Base-by-base conservation (phyloP, 2,888 invertebrate genomes). In the Drosophila macrospina region DNA sequence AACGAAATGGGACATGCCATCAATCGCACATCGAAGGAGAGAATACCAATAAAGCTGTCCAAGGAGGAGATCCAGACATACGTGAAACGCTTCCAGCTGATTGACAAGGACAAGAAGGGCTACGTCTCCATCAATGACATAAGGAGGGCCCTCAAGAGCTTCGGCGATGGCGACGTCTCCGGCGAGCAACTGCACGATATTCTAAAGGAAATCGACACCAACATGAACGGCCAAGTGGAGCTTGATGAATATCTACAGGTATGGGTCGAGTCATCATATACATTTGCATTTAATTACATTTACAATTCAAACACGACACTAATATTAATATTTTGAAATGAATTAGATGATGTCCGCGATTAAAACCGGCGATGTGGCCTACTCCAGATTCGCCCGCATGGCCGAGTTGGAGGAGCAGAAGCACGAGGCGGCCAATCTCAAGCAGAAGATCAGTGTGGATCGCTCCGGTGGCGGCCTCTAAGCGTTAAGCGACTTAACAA, bases 141-240 rank as follows among this genome's bases (percentile, higher is more conserved):
- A 78, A 94, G 99, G 79, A 94, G 97, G 90, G 97, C 98, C 91
- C 95, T 99, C 66, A 98, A 99, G 96, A 95, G 94, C 92, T 95
- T 94, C 91, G 96, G 96, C 85, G 96, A 96, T 92, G 94, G 93
- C 90, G 96, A 97, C 84, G 95, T 98, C 80, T 95, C 96, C 66
- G 98, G 98, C 66, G 97, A 97, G 93, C 97, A 98, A 92, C 94
- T 99, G 89, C 99, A 99, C 93, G 98, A 99, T 92, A 98, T 99
- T 91, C 95, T 99, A 88, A 95, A 94, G 92, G 99, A 99, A 94
- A 99, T 99, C 92, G 99, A 99, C 94, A 96, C 99, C 90, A 99
- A 99, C 93, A 98, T 98, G 96, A 99, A 99, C 93, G 99, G 99
- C 90, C 98, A 99, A 94, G 98, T 99, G 91, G 99, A 99, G 93